Conservation (phyloP, 2,888 invertebrate species). For the Cephonodes hylas region DNA sequence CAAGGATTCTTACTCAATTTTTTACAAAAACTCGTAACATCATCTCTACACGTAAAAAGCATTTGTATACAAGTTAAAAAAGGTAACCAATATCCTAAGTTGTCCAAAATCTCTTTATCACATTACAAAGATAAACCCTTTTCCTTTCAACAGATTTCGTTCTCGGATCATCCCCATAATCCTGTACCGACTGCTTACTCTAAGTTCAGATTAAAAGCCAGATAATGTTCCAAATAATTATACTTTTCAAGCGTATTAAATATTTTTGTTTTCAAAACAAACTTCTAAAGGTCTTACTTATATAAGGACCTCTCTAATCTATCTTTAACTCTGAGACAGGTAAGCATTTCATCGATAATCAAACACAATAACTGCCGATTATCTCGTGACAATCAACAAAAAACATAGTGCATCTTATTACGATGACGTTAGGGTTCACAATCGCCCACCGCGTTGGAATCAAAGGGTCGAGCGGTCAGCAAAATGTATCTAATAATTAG, state of each 20-base stretch:
- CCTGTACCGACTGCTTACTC: not conserved
- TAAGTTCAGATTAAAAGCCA: not conserved
- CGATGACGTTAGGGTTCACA: not conserved
- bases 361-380: conserved; percentile 75
- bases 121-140: not conserved
- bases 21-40: not conserved
- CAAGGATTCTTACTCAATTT: not conserved
- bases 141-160: not conserved
- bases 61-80: not conserved
- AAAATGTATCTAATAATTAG: conserved; percentile 77
- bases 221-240: conserved; percentile 8
- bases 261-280: conserved; percentile 9
- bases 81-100: not conserved
- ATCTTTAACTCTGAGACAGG: conserved; percentile 35
- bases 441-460: conserved; percentile 20
- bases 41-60: not conserved
- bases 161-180: not conserved
- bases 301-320: conserved; percentile 28
- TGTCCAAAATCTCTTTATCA: not conserved
- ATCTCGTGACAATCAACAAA: conserved; percentile 53
- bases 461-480: conserved; percentile 62
- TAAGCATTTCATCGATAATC: conserved; percentile 59
- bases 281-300: not conserved
- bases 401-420: conserved; percentile 16
- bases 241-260: conserved; percentile 9